Evolutionary conservation across 2,113 vertebrate species (phyloP).

Genomic region (human): DNA sequence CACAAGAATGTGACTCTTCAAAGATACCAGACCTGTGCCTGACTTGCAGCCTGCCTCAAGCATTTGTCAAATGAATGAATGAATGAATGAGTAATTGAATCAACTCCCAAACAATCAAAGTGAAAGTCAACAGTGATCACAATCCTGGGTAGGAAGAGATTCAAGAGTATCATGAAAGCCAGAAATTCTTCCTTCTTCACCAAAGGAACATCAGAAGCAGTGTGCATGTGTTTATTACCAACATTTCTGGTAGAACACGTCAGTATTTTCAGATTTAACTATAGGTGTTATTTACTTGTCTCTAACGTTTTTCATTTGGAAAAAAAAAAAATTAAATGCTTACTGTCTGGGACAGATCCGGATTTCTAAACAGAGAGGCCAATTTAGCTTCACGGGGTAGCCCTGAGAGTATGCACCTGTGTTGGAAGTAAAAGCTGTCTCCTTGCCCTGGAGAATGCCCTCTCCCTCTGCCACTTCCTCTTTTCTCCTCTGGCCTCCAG

Average conservation of each 20-base stretch:
- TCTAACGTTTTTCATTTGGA: constrained; percentile 13
- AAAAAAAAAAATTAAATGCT: background rate
- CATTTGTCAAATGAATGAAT: background rate
- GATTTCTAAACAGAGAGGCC: background rate
- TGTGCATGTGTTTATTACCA: background rate
- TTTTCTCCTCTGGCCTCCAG: background rate
- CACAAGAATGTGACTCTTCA: background rate
- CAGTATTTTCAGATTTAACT: background rate
- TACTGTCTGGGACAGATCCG: background rate
- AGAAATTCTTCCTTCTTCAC: background rate
- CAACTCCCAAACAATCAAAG: background rate
- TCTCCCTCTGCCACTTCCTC: background rate
- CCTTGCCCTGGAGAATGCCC: background rate
- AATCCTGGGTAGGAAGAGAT: background rate
- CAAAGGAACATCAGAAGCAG: background rate
- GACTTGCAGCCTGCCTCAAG: background rate
- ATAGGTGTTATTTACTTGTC: background rate
- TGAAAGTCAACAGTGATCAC: background rate
- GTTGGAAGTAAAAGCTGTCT: background rate
- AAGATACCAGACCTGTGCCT: background rate
- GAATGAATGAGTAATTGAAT: background rate
- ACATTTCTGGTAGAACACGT: background rate
- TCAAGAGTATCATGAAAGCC: background rate
- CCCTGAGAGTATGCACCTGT: background rate
- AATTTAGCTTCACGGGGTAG: background rate